These are phyloP conservation scores for Sphaeridia pumilis DNA, from an alignment of 2,888 invertebrate genomes.

Conservation along the genomic window DNA sequence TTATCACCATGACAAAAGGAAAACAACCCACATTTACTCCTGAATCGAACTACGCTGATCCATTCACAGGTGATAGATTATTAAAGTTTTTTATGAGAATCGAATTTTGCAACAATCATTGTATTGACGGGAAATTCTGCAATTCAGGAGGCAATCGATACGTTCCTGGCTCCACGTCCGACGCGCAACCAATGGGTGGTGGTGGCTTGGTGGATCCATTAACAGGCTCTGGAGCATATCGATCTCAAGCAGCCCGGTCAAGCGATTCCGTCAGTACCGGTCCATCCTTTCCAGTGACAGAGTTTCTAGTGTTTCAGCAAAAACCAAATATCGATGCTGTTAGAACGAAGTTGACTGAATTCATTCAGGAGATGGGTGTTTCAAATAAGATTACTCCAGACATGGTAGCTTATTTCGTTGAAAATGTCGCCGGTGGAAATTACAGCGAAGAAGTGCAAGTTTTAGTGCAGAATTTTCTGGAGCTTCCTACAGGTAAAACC, in stretches of 20 bases:
- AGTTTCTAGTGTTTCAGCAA: slow-evolving; percentile 39
- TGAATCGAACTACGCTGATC: slow-evolving; percentile 44
- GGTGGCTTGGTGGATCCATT: slow-evolving; percentile 44
- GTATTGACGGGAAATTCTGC: too few relatives aligned
- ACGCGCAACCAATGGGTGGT: too few relatives aligned
- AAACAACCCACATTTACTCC: slow-evolving; percentile 31
- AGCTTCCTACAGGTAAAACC: slow-evolving; percentile 6
- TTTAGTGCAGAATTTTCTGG: slow-evolving; percentile 2
- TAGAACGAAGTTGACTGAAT: slow-evolving; percentile 38
- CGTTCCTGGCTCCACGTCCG: slow-evolving; percentile 45
- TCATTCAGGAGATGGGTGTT: slow-evolving; percentile 24
- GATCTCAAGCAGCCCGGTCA: slow-evolving; percentile 20
- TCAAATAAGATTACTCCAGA: slow-evolving; percentile 9
- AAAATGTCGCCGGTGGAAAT: slow-evolving; percentile 13
- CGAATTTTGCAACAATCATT: too few relatives aligned
- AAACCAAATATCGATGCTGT: slow-evolving; percentile 38
- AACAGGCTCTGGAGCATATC: slow-evolving; percentile 41
- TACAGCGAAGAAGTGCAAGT: slow-evolving; percentile 7
- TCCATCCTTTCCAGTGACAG: slow-evolving; percentile 40
- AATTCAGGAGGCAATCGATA: slow-evolving; percentile 54
- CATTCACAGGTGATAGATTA: slow-evolving; percentile 47
- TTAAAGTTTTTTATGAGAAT: too few relatives aligned
- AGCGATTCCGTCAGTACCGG: slow-evolving; percentile 5
- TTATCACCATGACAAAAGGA: slow-evolving; percentile 64
- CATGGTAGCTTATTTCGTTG: slow-evolving; percentile 17